A percentile compares a stretch with the other conserved stretches of the same genome.
Conservation (phyloP, 2,888 invertebrate species). For the Zygogramma bicolorata region DNA sequence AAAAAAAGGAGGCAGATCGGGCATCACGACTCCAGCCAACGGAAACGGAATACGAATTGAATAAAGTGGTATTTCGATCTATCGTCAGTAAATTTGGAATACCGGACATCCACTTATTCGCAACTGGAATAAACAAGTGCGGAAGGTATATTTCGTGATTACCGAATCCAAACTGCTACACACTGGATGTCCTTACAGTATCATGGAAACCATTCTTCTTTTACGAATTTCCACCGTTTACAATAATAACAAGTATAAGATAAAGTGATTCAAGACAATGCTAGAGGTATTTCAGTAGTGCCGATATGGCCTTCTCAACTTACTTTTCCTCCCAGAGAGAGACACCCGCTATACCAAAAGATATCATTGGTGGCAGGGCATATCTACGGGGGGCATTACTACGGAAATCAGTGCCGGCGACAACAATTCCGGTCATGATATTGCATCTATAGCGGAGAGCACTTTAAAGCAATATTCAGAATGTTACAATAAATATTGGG, state of each 20-base stretch:
- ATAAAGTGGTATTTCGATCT: not conserved
- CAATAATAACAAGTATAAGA: slow-evolving; percentile 18
- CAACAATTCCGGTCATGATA: not conserved
- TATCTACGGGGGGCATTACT: slow-evolving; percentile 43
- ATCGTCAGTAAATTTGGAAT: slow-evolving; percentile 16
- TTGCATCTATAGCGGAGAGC: not conserved
- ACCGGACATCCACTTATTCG: slow-evolving; percentile 39
- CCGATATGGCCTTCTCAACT: slow-evolving; percentile 24
- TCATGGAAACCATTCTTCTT: slow-evolving; percentile 33
- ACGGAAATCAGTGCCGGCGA: not conserved
- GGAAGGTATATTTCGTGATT: too few species aligned
- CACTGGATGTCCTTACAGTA: slow-evolving; percentile 44
- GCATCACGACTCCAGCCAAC: slow-evolving; percentile 8
- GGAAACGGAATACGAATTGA: slow-evolving; percentile 32
- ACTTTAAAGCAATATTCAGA: not conserved
- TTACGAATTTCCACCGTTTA: slow-evolving; percentile 44
- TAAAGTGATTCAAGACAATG: slow-evolving; percentile 27
- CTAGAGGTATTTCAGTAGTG: slow-evolving; percentile 16
- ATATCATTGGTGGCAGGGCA: slow-evolving; percentile 53
- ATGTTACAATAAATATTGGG: not conserved
- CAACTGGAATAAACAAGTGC: slow-evolving; percentile 41
- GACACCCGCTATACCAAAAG: slow-evolving; percentile 45
- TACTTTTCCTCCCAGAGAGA: slow-evolving; percentile 42
- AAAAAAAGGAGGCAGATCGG: slow-evolving; percentile 32
- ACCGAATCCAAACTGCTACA: slow-evolving; percentile 32